Conservation (phyloP, 2,888 invertebrate genomes). For the Aquatica leii region DNA sequence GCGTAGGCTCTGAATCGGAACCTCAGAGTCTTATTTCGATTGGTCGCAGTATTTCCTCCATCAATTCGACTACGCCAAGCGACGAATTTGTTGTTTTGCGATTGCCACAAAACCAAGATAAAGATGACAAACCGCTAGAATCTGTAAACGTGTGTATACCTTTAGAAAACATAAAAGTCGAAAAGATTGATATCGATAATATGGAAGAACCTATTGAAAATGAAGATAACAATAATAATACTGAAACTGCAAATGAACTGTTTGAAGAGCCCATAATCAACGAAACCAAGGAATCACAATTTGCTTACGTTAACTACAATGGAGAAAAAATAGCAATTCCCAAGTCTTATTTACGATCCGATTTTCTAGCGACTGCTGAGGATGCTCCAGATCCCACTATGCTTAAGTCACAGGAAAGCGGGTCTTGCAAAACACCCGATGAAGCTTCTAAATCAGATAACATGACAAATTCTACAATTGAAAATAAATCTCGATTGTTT, state of each 20-base stretch:
- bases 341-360: slow-evolving; percentile 52
- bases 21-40: slow-evolving; percentile 39
- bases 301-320: slow-evolving; percentile 53
- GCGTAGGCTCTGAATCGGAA: background rate
- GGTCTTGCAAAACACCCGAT: background rate
- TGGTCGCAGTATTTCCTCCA: slow-evolving; percentile 25
- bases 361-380: slow-evolving; percentile 50
- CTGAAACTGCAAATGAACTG: slow-evolving; percentile 4
- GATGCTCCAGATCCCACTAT: slow-evolving; percentile 38
- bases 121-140: background rate
- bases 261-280: background rate
- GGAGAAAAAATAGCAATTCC: slow-evolving; percentile 54
- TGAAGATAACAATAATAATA: background rate
- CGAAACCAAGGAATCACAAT: slow-evolving; percentile 34
- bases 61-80: slow-evolving; percentile 25
- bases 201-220: slow-evolving; percentile 43
- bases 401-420: too few relatives aligned
- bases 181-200: slow-evolving; percentile 22
- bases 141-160: slow-evolving; percentile 19
- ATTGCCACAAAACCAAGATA: slow-evolving; percentile 13
- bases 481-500: slow-evolving; percentile 47
- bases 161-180: slow-evolving; percentile 8
- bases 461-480: background rate
- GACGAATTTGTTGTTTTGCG: slow-evolving; percentile 39
- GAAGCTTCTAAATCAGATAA: background rate